These are phyloP conservation scores for Lethenteron camtschaticum DNA, from an alignment of 2,113 vertebrate species.

Conservation along the genomic window DNA sequence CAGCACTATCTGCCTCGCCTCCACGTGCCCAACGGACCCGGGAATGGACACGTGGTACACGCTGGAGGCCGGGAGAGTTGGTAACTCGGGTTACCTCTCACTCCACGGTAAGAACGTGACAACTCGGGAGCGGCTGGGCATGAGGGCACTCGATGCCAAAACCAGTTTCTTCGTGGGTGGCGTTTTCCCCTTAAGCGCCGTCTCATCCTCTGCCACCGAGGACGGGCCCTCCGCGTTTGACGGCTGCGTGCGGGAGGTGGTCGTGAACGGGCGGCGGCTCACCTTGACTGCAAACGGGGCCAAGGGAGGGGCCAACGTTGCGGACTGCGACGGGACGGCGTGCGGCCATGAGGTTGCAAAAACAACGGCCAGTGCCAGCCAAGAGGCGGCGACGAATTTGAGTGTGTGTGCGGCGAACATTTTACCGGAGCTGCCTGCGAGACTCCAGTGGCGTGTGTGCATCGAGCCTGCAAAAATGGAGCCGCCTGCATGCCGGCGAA, in stretches of 20 bases:
- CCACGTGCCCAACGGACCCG: conserved; percentile 16
- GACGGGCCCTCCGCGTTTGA: conserved; percentile 32
- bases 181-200: conserved; percentile 26
- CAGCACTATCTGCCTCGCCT: conserved; percentile 24
- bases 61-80: conserved; percentile 30
- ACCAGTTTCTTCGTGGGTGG: conserved; percentile 45
- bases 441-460: conserved; percentile 24
- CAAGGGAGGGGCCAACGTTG: conserved; percentile 33
- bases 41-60: conserved; percentile 29
- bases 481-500: conserved; percentile 25
- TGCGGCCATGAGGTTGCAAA: conserved; percentile 43
- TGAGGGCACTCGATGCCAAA: conserved; percentile 30
- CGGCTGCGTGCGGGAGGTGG: conserved; percentile 33
- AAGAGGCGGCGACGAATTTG: conserved; percentile 17
- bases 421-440: conserved; percentile 37
- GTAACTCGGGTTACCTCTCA: conserved; percentile 31
- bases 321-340: conserved; percentile 45
- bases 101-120: conserved; percentile 27
- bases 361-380: conserved; percentile 29
- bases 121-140: conserved; percentile 19
- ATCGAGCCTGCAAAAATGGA: conserved; percentile 24
- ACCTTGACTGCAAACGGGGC: conserved; percentile 31
- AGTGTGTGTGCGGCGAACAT: conserved; percentile 25
- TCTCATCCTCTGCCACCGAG: conserved; percentile 28
- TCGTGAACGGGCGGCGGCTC: conserved; percentile 34